These are phyloP conservation scores for Drosophila repletoides DNA, from an alignment of 1,140 invertebrate genomes.

Conservation along the genomic window DNA sequence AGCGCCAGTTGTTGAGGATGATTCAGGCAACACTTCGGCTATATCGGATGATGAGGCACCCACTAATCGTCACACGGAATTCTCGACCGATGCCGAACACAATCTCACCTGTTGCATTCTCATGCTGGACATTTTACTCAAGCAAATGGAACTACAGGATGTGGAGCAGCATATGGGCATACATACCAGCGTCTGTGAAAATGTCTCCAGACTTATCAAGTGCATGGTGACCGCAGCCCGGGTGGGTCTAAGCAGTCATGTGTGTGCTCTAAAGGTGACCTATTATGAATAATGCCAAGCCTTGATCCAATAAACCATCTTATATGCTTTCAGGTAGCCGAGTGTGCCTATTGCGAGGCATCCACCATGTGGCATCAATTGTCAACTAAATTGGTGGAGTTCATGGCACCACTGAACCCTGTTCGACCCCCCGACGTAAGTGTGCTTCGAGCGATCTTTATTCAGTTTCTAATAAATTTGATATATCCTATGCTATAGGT, in stretches of 20 bases:
- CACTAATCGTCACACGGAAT: constrained; percentile 85
- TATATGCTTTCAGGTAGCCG: constrained; percentile 78
- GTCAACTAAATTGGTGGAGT: constrained; percentile 90
- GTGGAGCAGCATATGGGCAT: constrained; percentile 92
- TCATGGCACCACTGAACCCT: constrained; percentile 89
- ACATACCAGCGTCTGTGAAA: constrained; percentile 89
- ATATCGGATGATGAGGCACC: constrained; percentile 88
- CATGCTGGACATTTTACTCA: constrained; percentile 97
- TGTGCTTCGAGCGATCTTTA: constrained; percentile 6
- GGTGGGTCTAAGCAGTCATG: constrained; percentile 89
- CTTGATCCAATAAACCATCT: neutral
- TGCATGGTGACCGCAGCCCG: constrained; percentile 89
- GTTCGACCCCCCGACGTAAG: constrained; percentile 91
- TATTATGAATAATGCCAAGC: too few species aligned
- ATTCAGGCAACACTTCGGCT: constrained; percentile 87
- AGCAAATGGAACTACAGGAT: constrained; percentile 98
- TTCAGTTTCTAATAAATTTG: neutral
- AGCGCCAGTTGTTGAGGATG: constrained; percentile 87
- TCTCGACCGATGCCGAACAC: constrained; percentile 87
- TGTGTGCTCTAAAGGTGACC: constrained; percentile 84
- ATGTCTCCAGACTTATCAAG: constrained; percentile 90
- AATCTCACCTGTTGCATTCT: constrained; percentile 96
- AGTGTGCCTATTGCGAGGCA: constrained; percentile 96
- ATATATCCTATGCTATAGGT: constrained; percentile 76
- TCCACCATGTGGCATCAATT: constrained; percentile 97